Evolutionary conservation across 2,113 vertebrate genomes (phyloP).

Genomic region (Xiphophorus maculatus): DNA sequence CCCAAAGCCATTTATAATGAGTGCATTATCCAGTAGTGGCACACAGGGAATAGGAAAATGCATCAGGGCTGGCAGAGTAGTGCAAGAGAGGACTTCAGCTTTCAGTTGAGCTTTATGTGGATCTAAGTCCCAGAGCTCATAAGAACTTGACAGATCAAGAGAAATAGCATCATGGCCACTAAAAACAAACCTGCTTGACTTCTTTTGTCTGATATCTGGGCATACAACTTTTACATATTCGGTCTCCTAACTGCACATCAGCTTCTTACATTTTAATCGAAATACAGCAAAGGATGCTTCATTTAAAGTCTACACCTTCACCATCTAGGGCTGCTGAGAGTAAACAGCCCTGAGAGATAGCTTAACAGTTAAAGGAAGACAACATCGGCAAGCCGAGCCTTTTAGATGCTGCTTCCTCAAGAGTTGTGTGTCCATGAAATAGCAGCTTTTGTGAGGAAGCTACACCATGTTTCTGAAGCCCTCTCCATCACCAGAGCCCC

Average conservation of each 20-base stretch:
- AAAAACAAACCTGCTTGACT: constrained; percentile 47
- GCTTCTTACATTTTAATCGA: constrained; percentile 12
- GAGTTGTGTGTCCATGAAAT: constrained; percentile 62
- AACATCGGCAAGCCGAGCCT: constrained; percentile 48
- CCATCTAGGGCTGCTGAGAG: constrained; percentile 56
- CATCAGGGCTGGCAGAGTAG: constrained; percentile 55
- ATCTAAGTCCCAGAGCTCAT: constrained; percentile 55
- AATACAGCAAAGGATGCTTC: constrained; percentile 27
- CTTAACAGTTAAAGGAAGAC: constrained; percentile 61
- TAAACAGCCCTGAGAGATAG: constrained; percentile 68
- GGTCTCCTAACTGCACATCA: constrained; percentile 20
- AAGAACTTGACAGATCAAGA: constrained; percentile 43
- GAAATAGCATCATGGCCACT: constrained; percentile 30
- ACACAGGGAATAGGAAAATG: constrained; percentile 63
- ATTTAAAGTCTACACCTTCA: constrained; percentile 58
- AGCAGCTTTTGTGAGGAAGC: constrained; percentile 72
- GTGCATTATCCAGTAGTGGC: constrained; percentile 63
- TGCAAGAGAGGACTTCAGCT: constrained; percentile 59
- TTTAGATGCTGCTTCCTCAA: constrained; percentile 66
- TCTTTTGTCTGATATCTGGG: constrained; percentile 34
- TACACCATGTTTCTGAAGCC: constrained; percentile 72
- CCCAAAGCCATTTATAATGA: constrained; percentile 66
- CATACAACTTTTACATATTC: constrained; percentile 29
- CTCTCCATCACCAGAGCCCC: constrained; percentile 73
- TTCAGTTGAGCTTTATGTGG: constrained; percentile 61